These are phyloP conservation scores for Solea senegalensis DNA, from an alignment of 2,113 vertebrate species.

Conservation along the genomic window DNA sequence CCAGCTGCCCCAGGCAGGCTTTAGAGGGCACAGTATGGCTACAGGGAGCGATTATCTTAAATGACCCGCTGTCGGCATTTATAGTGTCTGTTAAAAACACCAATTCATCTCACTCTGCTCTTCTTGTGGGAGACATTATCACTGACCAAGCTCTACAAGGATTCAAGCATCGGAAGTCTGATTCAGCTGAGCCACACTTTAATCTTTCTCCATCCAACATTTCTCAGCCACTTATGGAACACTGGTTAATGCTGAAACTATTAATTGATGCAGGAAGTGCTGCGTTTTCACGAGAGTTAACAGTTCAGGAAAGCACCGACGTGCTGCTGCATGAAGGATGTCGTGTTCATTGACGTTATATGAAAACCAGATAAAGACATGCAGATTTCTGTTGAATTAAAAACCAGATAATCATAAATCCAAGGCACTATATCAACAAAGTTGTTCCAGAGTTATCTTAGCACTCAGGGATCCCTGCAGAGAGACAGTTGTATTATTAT, in stretches of 20 bases:
- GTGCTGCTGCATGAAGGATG: slow-evolving; percentile 2
- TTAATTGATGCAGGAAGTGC: neutral
- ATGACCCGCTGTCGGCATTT: slow-evolving; percentile 48
- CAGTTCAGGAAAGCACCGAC: neutral
- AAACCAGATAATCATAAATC: neutral
- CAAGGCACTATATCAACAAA: slow-evolving; percentile 5
- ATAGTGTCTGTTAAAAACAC: slow-evolving; percentile 33
- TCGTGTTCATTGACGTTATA: neutral
- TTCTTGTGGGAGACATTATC: slow-evolving; percentile 13
- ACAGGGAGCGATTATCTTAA: slow-evolving; percentile 48
- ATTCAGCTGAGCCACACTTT: slow-evolving; percentile 2
- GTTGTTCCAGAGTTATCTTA: slow-evolving; percentile 11
- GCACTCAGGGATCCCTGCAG: neutral
- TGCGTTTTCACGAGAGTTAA: neutral
- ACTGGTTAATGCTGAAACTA: neutral
- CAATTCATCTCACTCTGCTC: slow-evolving; percentile 45
- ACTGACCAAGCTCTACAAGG: neutral
- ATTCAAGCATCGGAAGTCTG: slow-evolving; percentile 1
- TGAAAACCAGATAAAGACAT: neutral
- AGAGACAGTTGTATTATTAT: neutral
- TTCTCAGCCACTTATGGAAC: slow-evolving; percentile 3
- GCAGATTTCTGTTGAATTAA: neutral
- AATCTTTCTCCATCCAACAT: neutral
- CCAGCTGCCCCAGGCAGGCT: slow-evolving; percentile 30
- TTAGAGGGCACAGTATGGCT: slow-evolving; percentile 18